Percentiles rank a stretch among this genome's conserved stretches.
phyloP scores from a whole-genome alignment of 1,140 invertebrate species.

The Pseudomyrmex pallidus region DNA sequence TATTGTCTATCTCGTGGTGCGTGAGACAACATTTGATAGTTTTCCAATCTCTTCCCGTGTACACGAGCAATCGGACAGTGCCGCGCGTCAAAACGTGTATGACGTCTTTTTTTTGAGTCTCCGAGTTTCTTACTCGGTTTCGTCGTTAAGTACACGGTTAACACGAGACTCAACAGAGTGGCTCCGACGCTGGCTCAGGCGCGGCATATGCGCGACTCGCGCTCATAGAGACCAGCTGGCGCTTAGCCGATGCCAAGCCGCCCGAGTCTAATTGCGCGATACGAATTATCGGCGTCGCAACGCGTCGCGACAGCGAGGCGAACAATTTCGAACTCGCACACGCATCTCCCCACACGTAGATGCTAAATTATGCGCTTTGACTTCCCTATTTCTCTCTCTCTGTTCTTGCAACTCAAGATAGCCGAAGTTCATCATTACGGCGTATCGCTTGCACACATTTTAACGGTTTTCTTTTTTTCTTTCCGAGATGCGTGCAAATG shows the following conservation, averaged over 20 bases:
- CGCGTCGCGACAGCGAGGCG: neutral
- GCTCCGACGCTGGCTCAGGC: neutral
- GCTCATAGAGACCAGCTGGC: conserved; percentile 18
- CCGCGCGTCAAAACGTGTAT: neutral
- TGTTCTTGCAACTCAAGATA: neutral
- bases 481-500: neutral
- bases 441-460: neutral
- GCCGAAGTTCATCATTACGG: no score
- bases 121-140: conserved; percentile 46
- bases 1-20: no score
- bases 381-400: no score
- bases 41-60: no score
- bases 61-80: no score
- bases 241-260: conserved; percentile 13
- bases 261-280: neutral
- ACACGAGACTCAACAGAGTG: conserved; percentile 7
- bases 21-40: no score
- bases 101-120: conserved; percentile 41
- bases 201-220: neutral
- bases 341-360: no score
- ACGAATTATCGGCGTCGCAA: neutral
- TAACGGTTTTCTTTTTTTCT: neutral
- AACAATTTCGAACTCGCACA: neutral
- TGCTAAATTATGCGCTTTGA: no score
- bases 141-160: conserved; percentile 26